Evolutionary conservation across 1,140 invertebrate genomes (phyloP).

Genomic region (Bombus balteatus): DNA sequence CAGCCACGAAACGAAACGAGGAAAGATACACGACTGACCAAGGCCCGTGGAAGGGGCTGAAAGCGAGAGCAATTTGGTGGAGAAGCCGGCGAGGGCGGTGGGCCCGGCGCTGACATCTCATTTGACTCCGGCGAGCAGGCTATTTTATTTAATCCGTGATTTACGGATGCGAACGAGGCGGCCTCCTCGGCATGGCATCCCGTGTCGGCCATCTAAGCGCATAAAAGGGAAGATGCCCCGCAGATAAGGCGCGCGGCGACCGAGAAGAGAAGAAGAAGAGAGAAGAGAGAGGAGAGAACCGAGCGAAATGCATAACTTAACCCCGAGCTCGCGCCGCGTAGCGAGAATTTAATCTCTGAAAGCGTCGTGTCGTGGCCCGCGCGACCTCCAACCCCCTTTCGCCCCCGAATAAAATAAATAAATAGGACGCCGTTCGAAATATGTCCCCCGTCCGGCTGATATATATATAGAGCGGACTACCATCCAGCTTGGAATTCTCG

Average conservation of each 20-base stretch:
- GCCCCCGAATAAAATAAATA: slow-evolving; percentile 67
- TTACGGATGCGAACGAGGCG: slow-evolving; percentile 64
- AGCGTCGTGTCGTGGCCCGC: slow-evolving; percentile 32
- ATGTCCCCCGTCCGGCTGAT: slow-evolving; percentile 69
- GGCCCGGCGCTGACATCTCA: slow-evolving; percentile 67
- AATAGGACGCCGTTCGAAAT: slow-evolving; percentile 69
- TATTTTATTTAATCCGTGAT: slow-evolving; percentile 72
- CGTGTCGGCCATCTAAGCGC: slow-evolving; percentile 50
- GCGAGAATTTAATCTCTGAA: slow-evolving; percentile 68
- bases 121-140: slow-evolving; percentile 67
- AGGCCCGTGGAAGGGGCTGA: slow-evolving; percentile 24
- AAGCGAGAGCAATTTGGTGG: slow-evolving; percentile 57
- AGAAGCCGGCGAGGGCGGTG: slow-evolving; percentile 59
- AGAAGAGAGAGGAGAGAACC: slow-evolving; percentile 55
- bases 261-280: slow-evolving; percentile 30
- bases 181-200: slow-evolving; percentile 53
- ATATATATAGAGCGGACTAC: slow-evolving; percentile 68
- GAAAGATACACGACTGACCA: slow-evolving; percentile 5
- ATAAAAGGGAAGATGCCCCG: slow-evolving; percentile 63
- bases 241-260: slow-evolving; percentile 56
- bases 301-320: slow-evolving; percentile 72
- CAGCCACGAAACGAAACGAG: slow-evolving; percentile 11
- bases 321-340: slow-evolving; percentile 57
- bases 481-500: slow-evolving; percentile 54
- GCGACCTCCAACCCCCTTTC: not conserved